Evolutionary conservation across 2,797 vertebrate species (phyloP), one percentile per base, ranked within the genome.

Genomic region (Leucoraja ocellata): DNA sequence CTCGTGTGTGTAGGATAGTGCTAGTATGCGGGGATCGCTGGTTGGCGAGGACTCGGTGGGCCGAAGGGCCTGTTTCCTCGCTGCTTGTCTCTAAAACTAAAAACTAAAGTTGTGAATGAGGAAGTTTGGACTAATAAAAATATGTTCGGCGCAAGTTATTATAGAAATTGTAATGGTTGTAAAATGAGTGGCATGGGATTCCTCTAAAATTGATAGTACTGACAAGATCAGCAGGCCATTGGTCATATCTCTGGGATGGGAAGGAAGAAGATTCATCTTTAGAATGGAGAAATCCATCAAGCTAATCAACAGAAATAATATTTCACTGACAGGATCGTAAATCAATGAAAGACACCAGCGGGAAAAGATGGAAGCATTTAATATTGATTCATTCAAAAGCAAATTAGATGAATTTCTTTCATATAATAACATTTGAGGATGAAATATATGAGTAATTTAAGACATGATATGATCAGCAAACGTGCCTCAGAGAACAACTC

Each of bases 391-490:
- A 83, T 58, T 83, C 21, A 83, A 11, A 23, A 46, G 36, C 79
- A 83, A 83, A 83, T 83, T 83, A 83, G 39, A 36, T 78, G 3
- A 13, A 78, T 78, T 78, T 78, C 77, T 78, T 36, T 78, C 77
- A 78, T 32, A 78, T 28, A 78, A 78, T 58, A 54, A 25, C 21
- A 58, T 83, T 83, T 54, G 46, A 54, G 46, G 39, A 83, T 83
- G 23, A 8, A 58, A 46, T 58, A 83, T 8, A 80, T 83, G 80
- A 23, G 80, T 54, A 83, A 25, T 25, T 83, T 83, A 46, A 83
- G 39, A 81, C 39, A 23, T 54, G 39, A 23, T 3, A 9, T 10
- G 6, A 8, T 54, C 18, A 81, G 39, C 46, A 21, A 83, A 39
- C 28, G 46, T 83, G 46, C 21, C 46, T 58, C 21, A 23, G 80